Evolutionary conservation across 2,888 invertebrate genomes (phyloP), one percentile per base, ranked within the genome.

Genomic region (Yponomeuta plumbellus): DNA sequence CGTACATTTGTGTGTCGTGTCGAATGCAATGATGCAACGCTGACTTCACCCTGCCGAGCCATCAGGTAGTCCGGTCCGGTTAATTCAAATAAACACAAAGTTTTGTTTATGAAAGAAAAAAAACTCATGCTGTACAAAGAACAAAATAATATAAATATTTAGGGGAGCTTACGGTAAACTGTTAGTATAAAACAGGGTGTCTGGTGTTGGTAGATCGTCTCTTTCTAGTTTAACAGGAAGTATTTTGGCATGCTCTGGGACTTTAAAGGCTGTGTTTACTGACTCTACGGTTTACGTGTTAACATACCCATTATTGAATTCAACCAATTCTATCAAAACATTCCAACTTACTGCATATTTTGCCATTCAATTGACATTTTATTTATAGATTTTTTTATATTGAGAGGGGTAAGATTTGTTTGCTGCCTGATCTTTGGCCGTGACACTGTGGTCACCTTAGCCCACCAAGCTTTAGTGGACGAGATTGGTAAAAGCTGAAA

Each of bases 1-100:
- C 92, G 92, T 91, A 91, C 92, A 92, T 89, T 78, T 92, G 91
- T 91, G 92, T 92, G 92, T 86, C 81, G 90, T 88, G 88, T 88
- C 91, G 90, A 92, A 92, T 86, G 91, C 92, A 92, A 91, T 91
- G 91, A 87, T 91, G 91, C 92, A 91, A 92, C 86, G 79, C 84
- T 91, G 92, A 92, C 91, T 86, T 81, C 79, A 84, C 82, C 88
- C 86, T 79, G 76, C 80, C 75, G 59, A 59, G 76, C 74, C 80
- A 80, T 81, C 86, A 88, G 87, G 86, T 88, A 85, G 84, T 78
- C 80, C 79, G 11, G 52, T 62, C 62, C 80, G 84, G 86, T 88
- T 86, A 86, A 86, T 86, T 87, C 84, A 88, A 89, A 88, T 89
- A 90, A 90, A 90, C 88, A 89, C 88, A 89, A 88, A 81, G 86